Evolutionary conservation across 2,888 invertebrate genomes (phyloP), one percentile per base, ranked within the genome.

Genomic region (Alitta virens): DNA sequence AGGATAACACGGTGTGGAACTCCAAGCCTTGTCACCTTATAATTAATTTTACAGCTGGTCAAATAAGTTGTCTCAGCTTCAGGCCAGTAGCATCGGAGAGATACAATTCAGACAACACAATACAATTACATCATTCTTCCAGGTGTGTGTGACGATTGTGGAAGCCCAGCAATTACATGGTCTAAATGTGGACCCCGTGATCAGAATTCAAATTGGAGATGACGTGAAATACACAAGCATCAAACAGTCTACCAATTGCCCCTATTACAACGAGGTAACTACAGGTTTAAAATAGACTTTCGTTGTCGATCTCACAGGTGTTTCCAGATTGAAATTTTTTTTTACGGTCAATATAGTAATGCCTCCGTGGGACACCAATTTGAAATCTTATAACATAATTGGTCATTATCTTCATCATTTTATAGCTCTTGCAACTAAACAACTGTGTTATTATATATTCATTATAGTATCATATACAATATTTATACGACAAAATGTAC

Each of bases 141-240:
- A 72, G 71, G 61, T 72, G 46, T 68, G 62, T 7, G 61, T 73
- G 25, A 72, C 67, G 2, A 87, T 93, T 55, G 90, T 92, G 65
- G 92, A 93, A 78, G 92, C 91, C 0, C 85, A 92, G 24, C 92
- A 92, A 80, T 83, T 92, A 71, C 89, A 91, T 0, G 93, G 92
- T 0, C 86, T 92, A 18, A 91, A 92, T 81, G 91, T 92, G 14
- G 71, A 71, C 56, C 71, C 71, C 1, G 71, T 71, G 46, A 57
- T 71, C 51, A 55, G 58, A 60, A 53, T 72, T n/a, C 58, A 68
- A 21, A 64, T 72, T 14, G 72, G 69, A 9, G 61, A 66, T 18
- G 51, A 66, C n/a, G 52, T 53, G 46, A 65, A 64, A 56, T 71
- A 65, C 57, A 68, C 71, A 16, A 58, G 49, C 55, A 68, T 71